A percentile compares a stretch with the other conserved stretches of the same genome.
Conservation (phyloP, 1,140 invertebrate genomes). For the Panonychus citri region DNA sequence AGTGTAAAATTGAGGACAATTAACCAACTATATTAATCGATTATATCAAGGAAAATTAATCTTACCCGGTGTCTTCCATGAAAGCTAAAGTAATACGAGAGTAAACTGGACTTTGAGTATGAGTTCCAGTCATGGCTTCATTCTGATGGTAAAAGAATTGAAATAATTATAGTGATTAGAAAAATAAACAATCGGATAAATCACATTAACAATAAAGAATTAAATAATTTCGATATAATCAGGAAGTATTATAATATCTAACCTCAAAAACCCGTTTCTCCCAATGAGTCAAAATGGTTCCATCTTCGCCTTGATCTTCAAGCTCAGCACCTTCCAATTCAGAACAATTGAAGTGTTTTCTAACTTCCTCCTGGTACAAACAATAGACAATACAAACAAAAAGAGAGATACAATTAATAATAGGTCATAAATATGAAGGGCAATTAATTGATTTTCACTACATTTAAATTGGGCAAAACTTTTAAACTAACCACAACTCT, state of each 20-base stretch:
- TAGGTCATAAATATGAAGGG: too few relatives aligned
- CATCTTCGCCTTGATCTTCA: conserved; percentile 92
- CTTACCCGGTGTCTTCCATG: conserved; percentile 82
- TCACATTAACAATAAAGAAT: not conserved
- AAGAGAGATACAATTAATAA: not conserved
- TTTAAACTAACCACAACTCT: conserved; percentile 37
- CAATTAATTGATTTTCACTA: not conserved
- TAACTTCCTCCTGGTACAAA: conserved; percentile 23
- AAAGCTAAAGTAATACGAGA: conserved; percentile 82
- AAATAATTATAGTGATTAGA: not conserved
- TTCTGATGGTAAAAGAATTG: conserved; percentile 36
- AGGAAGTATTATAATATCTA: conserved; percentile 10
- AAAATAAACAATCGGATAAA: not conserved
- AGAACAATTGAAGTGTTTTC: conserved; percentile 70
- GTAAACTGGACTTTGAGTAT: conserved; percentile 94
- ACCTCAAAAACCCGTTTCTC: conserved; percentile 93
- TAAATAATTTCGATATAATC: not conserved
- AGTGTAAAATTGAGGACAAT: not conserved
- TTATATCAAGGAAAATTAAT: not conserved
- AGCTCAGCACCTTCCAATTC: conserved; percentile 82
- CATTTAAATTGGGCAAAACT: too few relatives aligned
- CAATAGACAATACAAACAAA: conserved; percentile 1
- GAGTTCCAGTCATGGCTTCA: conserved; percentile 98
- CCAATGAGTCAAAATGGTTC: conserved; percentile 92
- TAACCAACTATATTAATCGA: not conserved